These are phyloP conservation scores for Plemyria rubiginata DNA, from an alignment of 2,888 invertebrate species.

Conservation along the genomic window DNA sequence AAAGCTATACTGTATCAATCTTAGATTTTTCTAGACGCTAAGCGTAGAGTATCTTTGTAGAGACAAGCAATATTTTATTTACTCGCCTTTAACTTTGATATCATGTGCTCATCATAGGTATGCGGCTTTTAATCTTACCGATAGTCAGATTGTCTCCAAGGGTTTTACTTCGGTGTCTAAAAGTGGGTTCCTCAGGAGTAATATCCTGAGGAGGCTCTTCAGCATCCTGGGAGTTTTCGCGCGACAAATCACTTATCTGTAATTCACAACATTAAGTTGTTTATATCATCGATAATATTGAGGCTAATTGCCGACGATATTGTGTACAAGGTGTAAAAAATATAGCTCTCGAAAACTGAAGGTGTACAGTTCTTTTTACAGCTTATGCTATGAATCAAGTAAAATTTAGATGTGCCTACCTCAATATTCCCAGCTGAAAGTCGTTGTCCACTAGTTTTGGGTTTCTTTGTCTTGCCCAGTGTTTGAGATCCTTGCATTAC, in stretches of 20 bases:
- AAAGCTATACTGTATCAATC: no score
- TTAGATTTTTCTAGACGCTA: no score
- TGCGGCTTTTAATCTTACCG: conserved; percentile 74
- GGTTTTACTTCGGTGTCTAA: conserved; percentile 95
- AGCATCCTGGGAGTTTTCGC: conserved; percentile 88
- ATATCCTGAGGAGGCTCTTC: conserved; percentile 79
- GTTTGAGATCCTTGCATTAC: conserved; percentile 92
- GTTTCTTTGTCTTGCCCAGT: conserved; percentile 91
- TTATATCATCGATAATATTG: no score
- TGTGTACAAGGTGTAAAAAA: no score
- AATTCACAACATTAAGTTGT: conserved; percentile 24
- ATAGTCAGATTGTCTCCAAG: conserved; percentile 88
- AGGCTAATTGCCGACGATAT: no score
- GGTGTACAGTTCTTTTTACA: no score
- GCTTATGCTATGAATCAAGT: no score
- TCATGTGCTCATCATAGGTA: no score
- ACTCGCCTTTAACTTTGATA: no score
- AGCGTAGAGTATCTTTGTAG: no score
- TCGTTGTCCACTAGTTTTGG: conserved; percentile 91
- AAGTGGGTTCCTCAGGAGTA: conserved; percentile 73
- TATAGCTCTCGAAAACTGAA: no score
- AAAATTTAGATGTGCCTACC: conserved; percentile 65
- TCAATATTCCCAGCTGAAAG: conserved; percentile 94
- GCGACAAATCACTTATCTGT: conserved; percentile 88
- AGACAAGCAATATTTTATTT: no score